A percentile compares a stretch with the other conserved stretches of the same genome.
phyloP scores from a whole-genome alignment of 1,140 invertebrate species.

The Pachyrhynchus sulphureomaculatus region DNA sequence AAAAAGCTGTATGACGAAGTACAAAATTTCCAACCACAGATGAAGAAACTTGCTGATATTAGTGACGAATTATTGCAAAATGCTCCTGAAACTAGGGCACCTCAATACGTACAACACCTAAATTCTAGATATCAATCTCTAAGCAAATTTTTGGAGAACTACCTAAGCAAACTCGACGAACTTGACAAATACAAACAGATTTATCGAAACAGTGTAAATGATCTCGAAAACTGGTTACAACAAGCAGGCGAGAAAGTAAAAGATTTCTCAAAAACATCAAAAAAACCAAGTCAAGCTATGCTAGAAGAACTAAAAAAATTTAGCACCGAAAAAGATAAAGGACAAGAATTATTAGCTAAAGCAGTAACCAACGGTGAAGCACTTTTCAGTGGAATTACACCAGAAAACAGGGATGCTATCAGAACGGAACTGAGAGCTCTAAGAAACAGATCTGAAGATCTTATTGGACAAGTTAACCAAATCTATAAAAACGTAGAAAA shows the following conservation, averaged over 20 bases:
- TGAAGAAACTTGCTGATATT: conserved; percentile 66
- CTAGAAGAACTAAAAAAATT: conserved; percentile 75
- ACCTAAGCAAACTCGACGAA: conserved; percentile 68
- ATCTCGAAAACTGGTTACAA: conserved; percentile 78
- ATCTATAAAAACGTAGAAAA: conserved; percentile 85
- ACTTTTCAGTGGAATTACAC: conserved; percentile 81
- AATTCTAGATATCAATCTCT: conserved; percentile 75
- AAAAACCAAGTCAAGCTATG: conserved; percentile 68
- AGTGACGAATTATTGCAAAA: conserved; percentile 72
- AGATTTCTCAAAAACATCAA: conserved; percentile 65
- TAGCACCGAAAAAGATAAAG: conserved; percentile 73
- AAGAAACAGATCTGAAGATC: conserved; percentile 78
- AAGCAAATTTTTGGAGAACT: conserved; percentile 67
- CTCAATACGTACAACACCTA: conserved; percentile 78
- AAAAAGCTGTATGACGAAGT: conserved; percentile 65
- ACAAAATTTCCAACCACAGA: conserved; percentile 62
- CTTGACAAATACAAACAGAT: conserved; percentile 65
- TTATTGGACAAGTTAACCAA: conserved; percentile 80
- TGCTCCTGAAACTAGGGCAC: conserved; percentile 78
- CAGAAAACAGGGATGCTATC: conserved; percentile 81
- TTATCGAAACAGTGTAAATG: conserved; percentile 66
- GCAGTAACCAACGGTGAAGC: conserved; percentile 85
- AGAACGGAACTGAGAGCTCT: conserved; percentile 78
- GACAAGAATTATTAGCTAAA: conserved; percentile 74
- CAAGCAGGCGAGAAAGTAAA: conserved; percentile 72